Conservation (phyloP, 2,797 vertebrate species). For the Morus bassanus region DNA sequence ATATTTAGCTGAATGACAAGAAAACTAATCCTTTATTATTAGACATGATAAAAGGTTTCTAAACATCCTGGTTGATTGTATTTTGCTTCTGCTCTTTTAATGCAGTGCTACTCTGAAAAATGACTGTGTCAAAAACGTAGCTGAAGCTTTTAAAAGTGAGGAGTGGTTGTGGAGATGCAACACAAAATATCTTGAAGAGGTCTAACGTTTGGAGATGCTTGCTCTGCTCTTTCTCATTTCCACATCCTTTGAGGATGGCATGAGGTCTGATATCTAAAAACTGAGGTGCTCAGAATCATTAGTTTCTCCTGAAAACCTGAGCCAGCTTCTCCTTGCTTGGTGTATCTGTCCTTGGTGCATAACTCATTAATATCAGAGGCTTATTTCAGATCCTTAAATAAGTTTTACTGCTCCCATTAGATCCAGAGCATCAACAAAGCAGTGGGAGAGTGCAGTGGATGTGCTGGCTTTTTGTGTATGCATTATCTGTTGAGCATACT, state of each 20-base stretch:
- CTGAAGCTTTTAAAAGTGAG: slow-evolving; percentile 1
- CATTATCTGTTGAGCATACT: rapidly evolving
- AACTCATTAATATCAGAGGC: neutral
- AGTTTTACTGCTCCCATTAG: neutral
- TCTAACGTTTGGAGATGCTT: neutral
- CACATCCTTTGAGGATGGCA: neutral
- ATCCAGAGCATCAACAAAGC: neutral
- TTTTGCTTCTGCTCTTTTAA: slow-evolving; percentile 41
- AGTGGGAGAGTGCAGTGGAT: neutral
- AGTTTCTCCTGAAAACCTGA: neutral
- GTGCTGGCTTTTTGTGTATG: neutral
- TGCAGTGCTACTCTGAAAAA: slow-evolving; percentile 47
- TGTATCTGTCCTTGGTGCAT: neutral
- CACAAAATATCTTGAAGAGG: neutral
- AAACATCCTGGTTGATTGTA: neutral
- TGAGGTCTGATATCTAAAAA: neutral
- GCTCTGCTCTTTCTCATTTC: neutral
- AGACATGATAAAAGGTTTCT: slow-evolving; percentile 36
- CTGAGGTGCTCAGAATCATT: neutral
- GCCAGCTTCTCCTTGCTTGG: neutral
- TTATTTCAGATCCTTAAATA: neutral
- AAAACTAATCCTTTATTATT: slow-evolving; percentile 40
- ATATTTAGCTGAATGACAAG: slow-evolving; percentile 43
- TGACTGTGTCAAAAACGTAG: neutral
- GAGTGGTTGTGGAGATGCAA: neutral